phyloP scores from a whole-genome alignment of 2,797 vertebrate species.

The Telmatherina bonti region DNA sequence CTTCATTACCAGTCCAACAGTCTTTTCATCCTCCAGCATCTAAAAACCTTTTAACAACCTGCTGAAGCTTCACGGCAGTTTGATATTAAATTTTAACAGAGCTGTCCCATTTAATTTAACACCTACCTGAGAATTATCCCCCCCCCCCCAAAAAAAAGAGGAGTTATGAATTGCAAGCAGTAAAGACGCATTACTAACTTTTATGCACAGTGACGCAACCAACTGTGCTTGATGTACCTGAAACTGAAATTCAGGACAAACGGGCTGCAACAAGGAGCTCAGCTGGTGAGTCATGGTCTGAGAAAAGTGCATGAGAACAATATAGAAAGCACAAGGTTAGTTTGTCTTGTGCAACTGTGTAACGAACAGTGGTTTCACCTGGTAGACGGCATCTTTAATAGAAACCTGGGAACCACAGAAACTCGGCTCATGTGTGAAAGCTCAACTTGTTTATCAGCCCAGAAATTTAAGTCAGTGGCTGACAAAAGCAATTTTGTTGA shows the following conservation, averaged over 20 bases:
- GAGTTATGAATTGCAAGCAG: not conserved
- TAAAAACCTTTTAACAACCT: not conserved
- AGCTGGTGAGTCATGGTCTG: constrained; percentile 26
- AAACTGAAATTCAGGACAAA: not conserved
- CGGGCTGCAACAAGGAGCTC: constrained; percentile 8
- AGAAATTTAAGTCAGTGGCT: not conserved
- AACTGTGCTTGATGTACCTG: not conserved
- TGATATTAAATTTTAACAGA: not conserved
- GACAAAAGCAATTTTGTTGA: not conserved
- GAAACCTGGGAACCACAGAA: not conserved
- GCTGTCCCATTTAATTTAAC: not conserved
- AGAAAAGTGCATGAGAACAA: not conserved
- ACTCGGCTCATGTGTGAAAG: not conserved
- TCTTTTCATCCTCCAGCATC: not conserved
- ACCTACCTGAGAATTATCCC: constrained; percentile 1
- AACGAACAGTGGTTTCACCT: constrained; percentile 42
- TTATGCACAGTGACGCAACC: not conserved
- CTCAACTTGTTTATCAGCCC: not conserved
- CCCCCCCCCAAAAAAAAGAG: not conserved
- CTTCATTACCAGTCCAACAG: not conserved
- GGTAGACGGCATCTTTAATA: constrained; percentile 3
- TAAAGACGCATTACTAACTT: not conserved
- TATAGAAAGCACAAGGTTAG: constrained; percentile 15
- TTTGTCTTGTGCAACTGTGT: constrained; percentile 32
- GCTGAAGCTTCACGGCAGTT: not conserved